Conservation (phyloP, 2,888 invertebrate species). For the Lasioglossum figueresi region DNA sequence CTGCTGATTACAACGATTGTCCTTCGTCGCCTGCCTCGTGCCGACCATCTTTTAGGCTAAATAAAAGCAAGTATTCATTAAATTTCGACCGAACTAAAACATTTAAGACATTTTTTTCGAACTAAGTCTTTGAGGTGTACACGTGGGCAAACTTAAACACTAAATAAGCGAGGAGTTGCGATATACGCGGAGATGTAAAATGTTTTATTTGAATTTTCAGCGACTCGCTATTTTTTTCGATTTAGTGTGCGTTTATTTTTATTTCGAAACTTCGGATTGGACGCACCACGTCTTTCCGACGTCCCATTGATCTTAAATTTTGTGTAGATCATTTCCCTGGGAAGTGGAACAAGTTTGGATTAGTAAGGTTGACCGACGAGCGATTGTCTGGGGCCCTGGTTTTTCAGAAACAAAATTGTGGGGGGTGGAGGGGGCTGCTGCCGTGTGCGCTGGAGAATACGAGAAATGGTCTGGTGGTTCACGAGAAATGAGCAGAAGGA, state of each 20-base stretch:
- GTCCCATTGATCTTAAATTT: background rate
- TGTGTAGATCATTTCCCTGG: background rate
- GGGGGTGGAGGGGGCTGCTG: background rate
- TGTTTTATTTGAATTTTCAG: background rate
- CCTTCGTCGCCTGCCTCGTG: background rate
- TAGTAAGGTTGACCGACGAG: background rate
- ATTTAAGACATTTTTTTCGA: too few relatives aligned
- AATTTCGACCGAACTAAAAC: too few relatives aligned
- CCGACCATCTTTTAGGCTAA: background rate
- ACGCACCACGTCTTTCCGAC: background rate
- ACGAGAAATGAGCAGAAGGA: constrained; percentile 46
- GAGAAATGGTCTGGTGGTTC: constrained; percentile 44
- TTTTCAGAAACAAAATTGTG: constrained; percentile 8
- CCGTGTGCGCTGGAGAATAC: constrained; percentile 21
- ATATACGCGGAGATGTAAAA: background rate
- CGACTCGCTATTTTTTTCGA: background rate
- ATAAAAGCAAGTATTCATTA: background rate
- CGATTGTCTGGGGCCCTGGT: background rate
- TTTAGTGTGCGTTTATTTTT: background rate
- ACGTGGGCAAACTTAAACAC: too few relatives aligned
- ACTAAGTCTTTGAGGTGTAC: too few relatives aligned
- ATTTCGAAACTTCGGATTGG: background rate
- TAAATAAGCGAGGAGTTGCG: too few relatives aligned
- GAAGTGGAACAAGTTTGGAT: background rate
- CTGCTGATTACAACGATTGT: background rate